Evolutionary conservation across 2,113 vertebrate genomes (phyloP).

Genomic region (Malurus elegans): DNA sequence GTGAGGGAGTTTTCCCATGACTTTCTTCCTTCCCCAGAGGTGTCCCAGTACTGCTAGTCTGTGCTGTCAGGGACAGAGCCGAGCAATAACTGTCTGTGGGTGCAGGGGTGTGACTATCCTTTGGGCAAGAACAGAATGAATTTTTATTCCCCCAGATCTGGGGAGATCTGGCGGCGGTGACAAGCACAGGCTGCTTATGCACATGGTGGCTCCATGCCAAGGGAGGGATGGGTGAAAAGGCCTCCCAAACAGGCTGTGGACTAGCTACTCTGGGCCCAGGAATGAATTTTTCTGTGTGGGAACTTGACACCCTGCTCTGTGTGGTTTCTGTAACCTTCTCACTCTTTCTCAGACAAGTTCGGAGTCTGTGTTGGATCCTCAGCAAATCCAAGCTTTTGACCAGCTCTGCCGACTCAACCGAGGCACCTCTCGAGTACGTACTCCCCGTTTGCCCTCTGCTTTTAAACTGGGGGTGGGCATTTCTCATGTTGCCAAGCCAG

Average conservation of each 20-base stretch:
- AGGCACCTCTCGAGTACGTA: constrained; percentile 86
- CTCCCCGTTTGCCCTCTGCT: rapidly evolving
- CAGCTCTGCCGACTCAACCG: constrained; percentile 89
- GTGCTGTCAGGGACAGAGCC: neutral
- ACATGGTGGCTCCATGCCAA: neutral
- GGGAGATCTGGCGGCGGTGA: too few relatives aligned
- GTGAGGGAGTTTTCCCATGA: neutral
- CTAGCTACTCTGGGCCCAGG: neutral
- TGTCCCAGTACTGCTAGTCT: neutral
- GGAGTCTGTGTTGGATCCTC: constrained; percentile 83
- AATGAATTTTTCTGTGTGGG: neutral
- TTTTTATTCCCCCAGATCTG: rapidly evolving
- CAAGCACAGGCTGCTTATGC: neutral
- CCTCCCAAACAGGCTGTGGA: neutral
- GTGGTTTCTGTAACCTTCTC: neutral
- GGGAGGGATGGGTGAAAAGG: neutral
- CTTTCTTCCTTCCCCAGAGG: neutral
- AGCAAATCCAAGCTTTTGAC: constrained; percentile 92
- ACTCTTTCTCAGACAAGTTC: constrained; percentile 70
- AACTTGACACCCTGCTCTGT: neutral
- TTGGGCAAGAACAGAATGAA: neutral
- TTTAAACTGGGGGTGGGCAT: neutral
- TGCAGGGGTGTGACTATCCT: neutral
- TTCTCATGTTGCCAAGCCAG: neutral
- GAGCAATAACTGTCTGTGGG: neutral